Evolutionary conservation across 2,888 invertebrate genomes (phyloP), one percentile per base, ranked within the genome.

Genomic region (Tetragonisca angustula): DNA sequence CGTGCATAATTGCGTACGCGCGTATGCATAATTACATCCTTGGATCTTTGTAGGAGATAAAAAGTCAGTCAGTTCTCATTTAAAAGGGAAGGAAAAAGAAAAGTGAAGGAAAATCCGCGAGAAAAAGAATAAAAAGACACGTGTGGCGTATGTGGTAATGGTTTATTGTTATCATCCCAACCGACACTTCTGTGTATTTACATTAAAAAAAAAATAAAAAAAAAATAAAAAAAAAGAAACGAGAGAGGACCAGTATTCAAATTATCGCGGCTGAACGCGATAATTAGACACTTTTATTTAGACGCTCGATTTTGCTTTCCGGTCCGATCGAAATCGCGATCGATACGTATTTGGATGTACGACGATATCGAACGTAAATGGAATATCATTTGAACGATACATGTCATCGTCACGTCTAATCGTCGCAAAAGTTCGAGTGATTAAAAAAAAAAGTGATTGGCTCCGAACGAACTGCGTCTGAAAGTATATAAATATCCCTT

Each of bases 141-240:
- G n/a, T 24, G 49, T 54, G 49, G 36, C 24, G 52, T 54, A 54
- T 69, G 67, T 77, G 50, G 52, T 67, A 79, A 65, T 83, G 43
- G 72, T 87, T 88, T 87, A 88, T 88, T 84, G 86, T 67, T 67
- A 81, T 80, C 71, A 81, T 80, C 71, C 79, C 80, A 80, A 83
- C 81, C 74, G 84, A 84, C 84, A 78, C 70, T 76, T 80, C 61
- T 15, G 80, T 83, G 71, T 83, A 83, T 83, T 73, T 85, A 85
- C 85, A 85, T 71, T 36, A 71, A 79, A 72, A 70, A 73, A 36
- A 36, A 36, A 9, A 36, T 4, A 36, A 36, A 36, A 2, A 9
- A 36, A 9, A 43, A 36, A 36, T 67, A 76, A 72, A 70, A 73
- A 36, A 36, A 36, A 9, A 6, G 27, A 36, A 36, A 0, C 36